These are phyloP conservation scores for Ceratina japonica DNA, from an alignment of 1,140 invertebrate species.

Conservation along the genomic window DNA sequence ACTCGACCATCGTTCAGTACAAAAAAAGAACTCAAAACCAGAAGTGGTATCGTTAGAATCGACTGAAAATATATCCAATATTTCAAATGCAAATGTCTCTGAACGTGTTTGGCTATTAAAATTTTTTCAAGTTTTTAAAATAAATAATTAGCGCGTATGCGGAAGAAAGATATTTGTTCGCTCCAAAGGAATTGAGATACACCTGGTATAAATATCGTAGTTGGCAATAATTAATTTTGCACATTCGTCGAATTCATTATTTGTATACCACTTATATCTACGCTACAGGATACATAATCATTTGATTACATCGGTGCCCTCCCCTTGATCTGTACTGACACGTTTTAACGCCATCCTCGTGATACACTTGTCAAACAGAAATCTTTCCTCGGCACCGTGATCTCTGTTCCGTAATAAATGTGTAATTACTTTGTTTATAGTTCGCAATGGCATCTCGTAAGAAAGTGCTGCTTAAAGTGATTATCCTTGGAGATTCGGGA, in stretches of 20 bases:
- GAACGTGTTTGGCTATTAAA: too few species aligned
- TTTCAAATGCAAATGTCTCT: too few species aligned
- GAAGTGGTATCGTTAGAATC: too few species aligned
- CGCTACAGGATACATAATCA: neutral
- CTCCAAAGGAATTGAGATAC: neutral
- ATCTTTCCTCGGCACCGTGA: neutral
- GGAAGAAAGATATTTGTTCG: neutral
- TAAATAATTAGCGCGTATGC: too few species aligned
- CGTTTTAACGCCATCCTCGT: neutral
- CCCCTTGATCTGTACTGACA: neutral
- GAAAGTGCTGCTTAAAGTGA: constrained; percentile 98
- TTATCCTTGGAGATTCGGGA: constrained; percentile 98
- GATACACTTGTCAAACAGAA: neutral
- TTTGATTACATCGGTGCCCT: neutral
- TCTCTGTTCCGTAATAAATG: neutral
- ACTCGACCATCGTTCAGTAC: too few species aligned
- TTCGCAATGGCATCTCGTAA: constrained; percentile 92
- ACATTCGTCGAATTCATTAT: neutral
- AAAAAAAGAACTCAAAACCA: too few species aligned
- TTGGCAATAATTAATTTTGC: constrained; percentile 5
- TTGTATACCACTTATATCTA: constrained; percentile 17
- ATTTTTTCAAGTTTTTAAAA: too few species aligned
- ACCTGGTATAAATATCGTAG: neutral
- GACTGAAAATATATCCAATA: too few species aligned
- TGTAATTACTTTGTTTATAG: constrained; percentile 44